These are phyloP conservation scores for Sitophilus oryzae DNA, from an alignment of 1,140 invertebrate genomes.

Conservation along the genomic window DNA sequence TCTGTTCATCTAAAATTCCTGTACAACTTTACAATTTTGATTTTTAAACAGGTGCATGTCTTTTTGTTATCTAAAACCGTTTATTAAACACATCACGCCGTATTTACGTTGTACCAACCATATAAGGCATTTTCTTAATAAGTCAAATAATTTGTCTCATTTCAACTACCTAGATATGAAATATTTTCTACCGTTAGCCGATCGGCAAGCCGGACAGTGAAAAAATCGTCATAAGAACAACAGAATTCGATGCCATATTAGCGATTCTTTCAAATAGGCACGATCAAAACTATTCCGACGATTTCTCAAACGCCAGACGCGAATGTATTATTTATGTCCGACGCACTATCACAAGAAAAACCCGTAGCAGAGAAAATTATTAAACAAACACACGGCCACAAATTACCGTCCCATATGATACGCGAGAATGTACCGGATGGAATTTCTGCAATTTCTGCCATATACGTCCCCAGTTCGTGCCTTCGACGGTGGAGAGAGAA, in stretches of 20 bases:
- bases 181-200: neutral
- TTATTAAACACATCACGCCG: too few species aligned
- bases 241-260: neutral
- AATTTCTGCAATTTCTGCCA: slow-evolving; percentile 21
- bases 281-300: slow-evolving; percentile 19
- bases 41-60: too few species aligned
- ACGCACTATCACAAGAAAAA: slow-evolving; percentile 24
- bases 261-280: slow-evolving; percentile 15
- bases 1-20: too few species aligned
- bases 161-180: neutral
- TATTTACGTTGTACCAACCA: too few species aligned
- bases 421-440: slow-evolving; percentile 17
- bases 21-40: too few species aligned
- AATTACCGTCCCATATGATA: slow-evolving; percentile 27
- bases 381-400: slow-evolving; percentile 28
- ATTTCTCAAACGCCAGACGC: slow-evolving; percentile 22
- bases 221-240: neutral
- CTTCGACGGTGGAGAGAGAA: too few species aligned
- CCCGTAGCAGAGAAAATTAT: slow-evolving; percentile 21
- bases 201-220: neutral
- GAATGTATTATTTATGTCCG: slow-evolving; percentile 24
- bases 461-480: slow-evolving; percentile 1
- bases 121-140: too few species aligned
- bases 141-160: neutral
- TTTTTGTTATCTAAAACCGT: too few species aligned